Evolutionary conservation across 2,797 vertebrate species (phyloP), one percentile per base, ranked within the genome.

Genomic region (Acestrorhynchus altus): DNA sequence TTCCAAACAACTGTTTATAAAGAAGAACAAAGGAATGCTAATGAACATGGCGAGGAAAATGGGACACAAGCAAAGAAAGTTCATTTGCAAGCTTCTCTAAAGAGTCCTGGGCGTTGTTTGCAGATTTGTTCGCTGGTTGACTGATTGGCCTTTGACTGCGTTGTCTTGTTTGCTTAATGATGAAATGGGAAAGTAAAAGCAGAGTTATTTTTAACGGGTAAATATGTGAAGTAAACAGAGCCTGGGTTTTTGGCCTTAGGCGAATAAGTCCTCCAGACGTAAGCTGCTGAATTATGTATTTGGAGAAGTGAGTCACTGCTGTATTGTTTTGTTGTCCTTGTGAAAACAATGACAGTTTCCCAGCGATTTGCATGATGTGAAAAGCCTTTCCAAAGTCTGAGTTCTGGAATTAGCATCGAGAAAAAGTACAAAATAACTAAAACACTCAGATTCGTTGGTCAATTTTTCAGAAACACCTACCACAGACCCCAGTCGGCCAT

Each of bases 221-320:
- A 56, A 56, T 24, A 24, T 11, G n/a, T 52, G 8, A 4, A 12
- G 9, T 56, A 56, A 56, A 56, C 10, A 24, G 52, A 22, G 52
- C 18, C 18, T 0, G 49, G 18, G 24, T 57, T 57, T 24, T 35
- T 35, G 31, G 15, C 28, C 57, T 31, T n/a, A 61, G 28, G 57
- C 26, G 26, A 12, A 57, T 24, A 57, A 60, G 57, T 9, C 18
- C 60, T 63, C 13, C 7, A 51, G 71, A 22, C 8, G 1, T 9
- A 51, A 51, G 59, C 59, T 74, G 46, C 12, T 74, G 72, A 74
- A 65, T 74, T 18, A 54, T 54, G 35, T 28, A 65, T 74, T 42
- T 20, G 13, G 9, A 39, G 35, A 74, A 54, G 72, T 16, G 13
- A 39, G 47, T 8, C 13, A 11, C 8, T 42, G 31, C 26, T 44